Evolutionary conservation across 1,140 invertebrate species (phyloP).

Genomic region (Pectinophora gossypiella): DNA sequence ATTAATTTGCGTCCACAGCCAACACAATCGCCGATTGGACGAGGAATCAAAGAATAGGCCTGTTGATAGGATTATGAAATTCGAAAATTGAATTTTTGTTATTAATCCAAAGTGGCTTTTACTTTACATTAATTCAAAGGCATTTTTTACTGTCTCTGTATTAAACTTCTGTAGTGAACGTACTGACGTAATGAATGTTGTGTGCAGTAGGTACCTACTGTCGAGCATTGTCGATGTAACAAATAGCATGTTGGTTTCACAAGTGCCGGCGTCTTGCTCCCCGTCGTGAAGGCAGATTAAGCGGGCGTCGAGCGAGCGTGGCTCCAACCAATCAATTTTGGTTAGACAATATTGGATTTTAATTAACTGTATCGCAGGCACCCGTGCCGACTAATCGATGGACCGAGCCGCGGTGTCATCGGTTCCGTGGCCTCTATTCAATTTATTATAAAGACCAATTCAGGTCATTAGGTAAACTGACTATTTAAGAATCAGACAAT

Average conservation of each 20-base stretch:
- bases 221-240: background rate
- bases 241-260: background rate
- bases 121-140: too few species aligned
- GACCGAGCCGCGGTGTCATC: constrained; percentile 30
- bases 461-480: background rate
- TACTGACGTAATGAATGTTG: too few species aligned
- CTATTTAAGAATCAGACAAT: too few species aligned
- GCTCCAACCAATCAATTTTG: constrained; percentile 61
- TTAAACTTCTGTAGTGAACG: too few species aligned
- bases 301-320: constrained; percentile 31
- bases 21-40: constrained; percentile 10
- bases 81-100: constrained; percentile 1
- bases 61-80: background rate
- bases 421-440: constrained; percentile 29
- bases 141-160: too few species aligned
- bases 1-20: constrained; percentile 58
- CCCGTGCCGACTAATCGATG: constrained; percentile 31
- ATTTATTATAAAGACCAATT: constrained; percentile 21
- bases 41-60: background rate
- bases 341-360: constrained; percentile 71
- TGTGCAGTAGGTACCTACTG: too few species aligned
- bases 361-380: constrained; percentile 58
- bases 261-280: background rate
- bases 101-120: background rate
- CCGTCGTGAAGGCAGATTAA: constrained; percentile 43